phyloP scores from a whole-genome alignment of 2,113 vertebrate genomes.

The Sialia sialis region DNA sequence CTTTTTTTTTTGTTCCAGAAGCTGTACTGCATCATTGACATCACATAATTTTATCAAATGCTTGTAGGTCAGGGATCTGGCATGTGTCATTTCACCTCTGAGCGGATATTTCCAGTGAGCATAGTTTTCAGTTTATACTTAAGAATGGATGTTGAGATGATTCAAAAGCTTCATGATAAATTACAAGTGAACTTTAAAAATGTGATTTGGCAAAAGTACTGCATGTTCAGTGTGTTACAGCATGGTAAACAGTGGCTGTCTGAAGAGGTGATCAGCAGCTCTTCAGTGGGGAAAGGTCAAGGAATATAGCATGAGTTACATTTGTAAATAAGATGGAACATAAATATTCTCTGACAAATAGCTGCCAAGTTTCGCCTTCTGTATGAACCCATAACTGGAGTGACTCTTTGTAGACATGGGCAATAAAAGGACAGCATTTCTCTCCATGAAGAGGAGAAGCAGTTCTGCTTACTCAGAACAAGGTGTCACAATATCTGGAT shows the following conservation, averaged over 20 bases:
- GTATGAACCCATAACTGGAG: background rate
- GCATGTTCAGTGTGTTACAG: constrained; percentile 7
- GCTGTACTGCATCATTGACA: constrained; percentile 56
- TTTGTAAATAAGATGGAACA: background rate
- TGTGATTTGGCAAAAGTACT: constrained; percentile 62
- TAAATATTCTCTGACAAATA: background rate
- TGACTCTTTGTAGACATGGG: background rate
- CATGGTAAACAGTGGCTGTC: background rate
- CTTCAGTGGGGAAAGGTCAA: constrained; percentile 39
- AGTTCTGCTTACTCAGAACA: background rate
- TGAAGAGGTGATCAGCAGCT: constrained; percentile 24
- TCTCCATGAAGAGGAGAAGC: background rate
- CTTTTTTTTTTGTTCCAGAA: background rate
- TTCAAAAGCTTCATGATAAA: constrained; percentile 67
- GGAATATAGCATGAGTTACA: background rate
- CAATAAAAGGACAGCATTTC: background rate
- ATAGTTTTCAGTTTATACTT: constrained; percentile 65
- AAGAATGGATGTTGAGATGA: constrained; percentile 62
- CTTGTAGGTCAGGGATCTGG: constrained; percentile 73
- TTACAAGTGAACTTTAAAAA: constrained; percentile 71
- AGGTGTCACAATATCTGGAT: background rate
- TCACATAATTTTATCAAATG: constrained; percentile 69
- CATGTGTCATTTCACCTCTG: constrained; percentile 65
- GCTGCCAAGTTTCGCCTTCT: background rate
- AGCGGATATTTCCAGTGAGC: constrained; percentile 71